Base-by-base conservation (phyloP, 2,888 invertebrate species). In the Trichogramma dendrolimi region DNA sequence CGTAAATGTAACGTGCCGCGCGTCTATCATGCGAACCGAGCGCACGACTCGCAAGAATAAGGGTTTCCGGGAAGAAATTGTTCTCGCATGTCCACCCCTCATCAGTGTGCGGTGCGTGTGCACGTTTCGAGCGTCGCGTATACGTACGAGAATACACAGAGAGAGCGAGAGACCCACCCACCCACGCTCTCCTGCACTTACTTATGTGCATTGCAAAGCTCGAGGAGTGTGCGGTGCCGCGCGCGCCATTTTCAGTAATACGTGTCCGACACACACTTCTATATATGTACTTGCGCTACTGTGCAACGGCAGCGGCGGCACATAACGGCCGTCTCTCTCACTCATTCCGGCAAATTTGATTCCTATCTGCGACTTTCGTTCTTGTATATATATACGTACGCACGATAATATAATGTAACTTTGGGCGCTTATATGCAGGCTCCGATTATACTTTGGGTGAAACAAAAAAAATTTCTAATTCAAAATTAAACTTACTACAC, bases 41-140 rank as follows among this genome's bases (percentile, higher is more conserved):
- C 47, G n/a, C 27, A 14, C 11, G 61, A 27, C 27, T 27, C 27
- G 27, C 27, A 27, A 65, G 51, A 65, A 61, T 61, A 65, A 65
- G 61, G 60, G 67, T 67, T 68, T 66, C 67, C 60, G 64, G 60
- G 72, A 72, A 73, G 70, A 71, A 71, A 73, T 74, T 70, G 72
- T 70, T 74, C 76, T 78, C 71, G 78, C 78, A 76, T 78, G 78
- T 72, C 73, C 73, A 73, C 69, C 71, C 67, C 69, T 73, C 76
- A 74, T 78, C 74, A 75, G 65, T 58, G n/a, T 67, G 53, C 65
- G 69, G 67, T 73, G 75, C 75, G 73, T 76, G 76, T 69, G 27
- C 27, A 27, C 3, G 27, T 27, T 27, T 27, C 27, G 27, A 27
- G 27, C 27, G 27, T 3, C 27, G 27, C 3, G 47, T 47, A 47